These are phyloP conservation scores for Megaustenia siamemsis DNA, from an alignment of 2,888 invertebrate genomes.

Conservation along the genomic window DNA sequence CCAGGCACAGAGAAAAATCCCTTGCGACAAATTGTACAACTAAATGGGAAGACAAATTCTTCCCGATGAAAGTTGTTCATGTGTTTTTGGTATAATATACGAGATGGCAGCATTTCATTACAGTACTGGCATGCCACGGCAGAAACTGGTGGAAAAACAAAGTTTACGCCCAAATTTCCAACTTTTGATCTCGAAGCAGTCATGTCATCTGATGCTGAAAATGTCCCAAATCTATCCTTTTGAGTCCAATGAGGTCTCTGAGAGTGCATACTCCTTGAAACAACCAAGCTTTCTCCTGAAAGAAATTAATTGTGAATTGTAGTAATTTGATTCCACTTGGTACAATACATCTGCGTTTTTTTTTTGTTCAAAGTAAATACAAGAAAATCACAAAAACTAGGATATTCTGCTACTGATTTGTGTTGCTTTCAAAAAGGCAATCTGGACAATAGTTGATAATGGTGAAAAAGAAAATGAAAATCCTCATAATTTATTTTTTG, in stretches of 20 bases:
- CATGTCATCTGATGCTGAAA: not conserved
- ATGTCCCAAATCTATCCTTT: slow-evolving; percentile 5
- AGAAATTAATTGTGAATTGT: slow-evolving; percentile 34
- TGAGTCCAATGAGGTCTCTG: not conserved
- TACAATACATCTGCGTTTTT: not conserved
- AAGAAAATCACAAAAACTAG: not conserved
- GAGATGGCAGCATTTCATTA: slow-evolving; percentile 20
- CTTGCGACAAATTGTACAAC: slow-evolving; percentile 45
- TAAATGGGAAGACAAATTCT: slow-evolving; percentile 35
- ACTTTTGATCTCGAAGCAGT: slow-evolving; percentile 18
- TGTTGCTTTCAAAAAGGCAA: not conserved
- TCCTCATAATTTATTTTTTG: slow-evolving; percentile 20
- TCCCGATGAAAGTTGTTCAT: slow-evolving; percentile 43
- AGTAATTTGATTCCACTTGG: not conserved
- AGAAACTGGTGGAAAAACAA: not conserved
- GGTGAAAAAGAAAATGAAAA: not conserved
- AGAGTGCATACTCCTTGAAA: slow-evolving; percentile 25
- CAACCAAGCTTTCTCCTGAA: slow-evolving; percentile 17
- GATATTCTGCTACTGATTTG: not conserved
- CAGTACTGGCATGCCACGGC: slow-evolving; percentile 18
- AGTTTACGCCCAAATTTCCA: slow-evolving; percentile 3
- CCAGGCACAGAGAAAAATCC: slow-evolving; percentile 42
- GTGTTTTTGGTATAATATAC: slow-evolving; percentile 46
- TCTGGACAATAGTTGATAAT: not conserved
- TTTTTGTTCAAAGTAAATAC: not conserved